Percentiles rank a stretch among this genome's conserved stretches.
Conservation (phyloP, 2,888 invertebrate species). For the Eugnorisma glareosa region DNA sequence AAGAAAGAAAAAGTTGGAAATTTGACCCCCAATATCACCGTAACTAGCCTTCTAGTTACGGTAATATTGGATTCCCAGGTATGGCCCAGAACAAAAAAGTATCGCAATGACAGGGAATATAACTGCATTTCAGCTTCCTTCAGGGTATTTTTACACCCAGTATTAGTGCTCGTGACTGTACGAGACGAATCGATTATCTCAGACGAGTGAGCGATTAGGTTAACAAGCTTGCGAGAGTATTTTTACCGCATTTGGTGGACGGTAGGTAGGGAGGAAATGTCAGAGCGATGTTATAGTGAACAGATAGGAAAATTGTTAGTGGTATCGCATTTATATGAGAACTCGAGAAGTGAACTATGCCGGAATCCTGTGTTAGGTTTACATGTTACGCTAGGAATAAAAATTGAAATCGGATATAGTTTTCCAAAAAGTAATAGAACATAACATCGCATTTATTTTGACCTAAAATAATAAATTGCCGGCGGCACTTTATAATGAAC, state of each 20-base stretch:
- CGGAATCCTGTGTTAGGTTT: background rate
- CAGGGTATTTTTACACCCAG: too few species aligned
- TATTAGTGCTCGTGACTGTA: background rate
- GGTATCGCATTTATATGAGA: background rate
- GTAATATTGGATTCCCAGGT: too few species aligned
- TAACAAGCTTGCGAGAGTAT: constrained; percentile 35
- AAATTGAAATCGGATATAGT: background rate
- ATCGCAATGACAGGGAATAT: too few species aligned
- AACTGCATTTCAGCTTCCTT: too few species aligned
- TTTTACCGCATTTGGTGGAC: constrained; percentile 50
- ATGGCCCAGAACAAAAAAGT: too few species aligned
- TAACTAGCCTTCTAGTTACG: too few species aligned
- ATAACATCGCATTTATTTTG: too few species aligned
- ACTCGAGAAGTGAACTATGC: background rate
- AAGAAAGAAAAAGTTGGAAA: too few species aligned
- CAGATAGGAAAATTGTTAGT: constrained; percentile 13
- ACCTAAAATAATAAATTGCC: too few species aligned
- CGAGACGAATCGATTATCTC: constrained; percentile 62
- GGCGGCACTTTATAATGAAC: too few species aligned
- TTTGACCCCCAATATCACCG: too few species aligned
- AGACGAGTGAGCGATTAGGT: constrained; percentile 64
- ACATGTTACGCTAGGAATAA: background rate
- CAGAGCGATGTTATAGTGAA: constrained; percentile 9
- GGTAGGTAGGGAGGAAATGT: constrained; percentile 24
- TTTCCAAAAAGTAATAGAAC: background rate